phyloP scores from a whole-genome alignment of 2,888 invertebrate genomes.

The Chalcosyrphus nemorum region DNA sequence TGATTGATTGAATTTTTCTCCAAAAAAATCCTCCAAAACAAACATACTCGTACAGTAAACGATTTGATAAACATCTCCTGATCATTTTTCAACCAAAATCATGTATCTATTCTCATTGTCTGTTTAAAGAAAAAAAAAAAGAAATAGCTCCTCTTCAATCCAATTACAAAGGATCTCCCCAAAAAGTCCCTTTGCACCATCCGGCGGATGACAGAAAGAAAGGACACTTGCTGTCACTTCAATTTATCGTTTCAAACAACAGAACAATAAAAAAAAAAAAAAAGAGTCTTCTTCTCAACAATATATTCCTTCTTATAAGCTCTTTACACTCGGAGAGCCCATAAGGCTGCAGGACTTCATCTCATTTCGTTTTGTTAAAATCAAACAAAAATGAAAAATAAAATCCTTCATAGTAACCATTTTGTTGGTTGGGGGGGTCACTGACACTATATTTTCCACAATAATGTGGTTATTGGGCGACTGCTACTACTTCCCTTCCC shows the following conservation, averaged over 20 bases:
- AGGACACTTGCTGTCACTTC: slow-evolving; percentile 40
- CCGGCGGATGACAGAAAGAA: neutral
- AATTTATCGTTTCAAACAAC: slow-evolving; percentile 21
- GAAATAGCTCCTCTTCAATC: slow-evolving; percentile 48
- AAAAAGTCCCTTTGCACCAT: neutral
- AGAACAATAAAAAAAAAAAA: neutral
- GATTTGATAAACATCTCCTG: neutral
- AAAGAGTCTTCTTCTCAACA: neutral
- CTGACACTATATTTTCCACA: slow-evolving; percentile 50
- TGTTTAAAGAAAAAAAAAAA: neutral
- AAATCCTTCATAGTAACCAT: slow-evolving; percentile 11
- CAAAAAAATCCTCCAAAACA: neutral
- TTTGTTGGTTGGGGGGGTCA: slow-evolving; percentile 32
- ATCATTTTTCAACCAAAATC: slow-evolving; percentile 26
- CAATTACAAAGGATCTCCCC: slow-evolving; percentile 35
- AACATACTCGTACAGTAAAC: neutral
- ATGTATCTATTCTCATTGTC: neutral
- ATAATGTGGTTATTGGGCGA: slow-evolving; percentile 62
- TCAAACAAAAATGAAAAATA: slow-evolving; percentile 12
- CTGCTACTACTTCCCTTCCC: neutral
- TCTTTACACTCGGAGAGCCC: slow-evolving; percentile 22
- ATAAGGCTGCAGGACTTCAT: slow-evolving; percentile 40
- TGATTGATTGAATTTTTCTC: neutral
- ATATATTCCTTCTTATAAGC: slow-evolving; percentile 29
- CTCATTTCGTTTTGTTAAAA: slow-evolving; percentile 45